Percentiles rank a stretch among this genome's conserved stretches.
Evolutionary conservation across 1,140 invertebrate genomes (phyloP).

Genomic region (Zaprionus camerounensis): DNA sequence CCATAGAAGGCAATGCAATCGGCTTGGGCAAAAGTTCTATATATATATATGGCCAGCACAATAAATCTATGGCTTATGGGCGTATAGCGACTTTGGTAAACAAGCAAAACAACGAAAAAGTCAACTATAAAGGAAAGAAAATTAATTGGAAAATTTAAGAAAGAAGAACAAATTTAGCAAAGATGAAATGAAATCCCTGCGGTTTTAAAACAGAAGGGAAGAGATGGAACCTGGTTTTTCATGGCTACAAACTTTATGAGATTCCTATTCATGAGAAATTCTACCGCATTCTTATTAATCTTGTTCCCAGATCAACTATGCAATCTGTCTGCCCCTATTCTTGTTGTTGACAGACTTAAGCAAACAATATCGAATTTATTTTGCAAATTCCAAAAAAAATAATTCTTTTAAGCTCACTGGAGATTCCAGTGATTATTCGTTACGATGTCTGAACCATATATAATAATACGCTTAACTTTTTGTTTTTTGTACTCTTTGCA

Average conservation of each 20-base stretch:
- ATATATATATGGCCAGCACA: not conserved
- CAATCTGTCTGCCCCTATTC: not conserved
- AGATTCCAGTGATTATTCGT: conserved; percentile 18
- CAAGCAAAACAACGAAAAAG: conserved; percentile 3
- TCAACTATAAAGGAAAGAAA: not conserved
- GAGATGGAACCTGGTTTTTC: too few species aligned
- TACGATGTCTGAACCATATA: conserved; percentile 31
- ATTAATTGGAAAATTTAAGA: conserved; percentile 27
- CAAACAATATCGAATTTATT: conserved; percentile 5
- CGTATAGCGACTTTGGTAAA: conserved; percentile 2
- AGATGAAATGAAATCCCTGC: not conserved
- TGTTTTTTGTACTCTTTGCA: conserved; percentile 25
- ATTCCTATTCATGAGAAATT: too few species aligned
- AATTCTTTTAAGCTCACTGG: conserved; percentile 18
- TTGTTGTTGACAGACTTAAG: not conserved
- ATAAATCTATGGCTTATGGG: conserved; percentile 49
- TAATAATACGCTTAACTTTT: conserved; percentile 26
- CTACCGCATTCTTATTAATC: too few species aligned
- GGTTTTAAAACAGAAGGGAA: too few species aligned
- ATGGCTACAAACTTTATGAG: too few species aligned
- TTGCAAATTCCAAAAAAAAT: not conserved
- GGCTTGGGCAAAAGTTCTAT: conserved; percentile 6
- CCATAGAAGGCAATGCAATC: conserved; percentile 38
- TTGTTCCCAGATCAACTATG: not conserved
- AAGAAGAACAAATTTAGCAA: not conserved